Evolutionary conservation across 2,113 vertebrate genomes (phyloP).

Genomic region (Dasyornis broadbenti): DNA sequence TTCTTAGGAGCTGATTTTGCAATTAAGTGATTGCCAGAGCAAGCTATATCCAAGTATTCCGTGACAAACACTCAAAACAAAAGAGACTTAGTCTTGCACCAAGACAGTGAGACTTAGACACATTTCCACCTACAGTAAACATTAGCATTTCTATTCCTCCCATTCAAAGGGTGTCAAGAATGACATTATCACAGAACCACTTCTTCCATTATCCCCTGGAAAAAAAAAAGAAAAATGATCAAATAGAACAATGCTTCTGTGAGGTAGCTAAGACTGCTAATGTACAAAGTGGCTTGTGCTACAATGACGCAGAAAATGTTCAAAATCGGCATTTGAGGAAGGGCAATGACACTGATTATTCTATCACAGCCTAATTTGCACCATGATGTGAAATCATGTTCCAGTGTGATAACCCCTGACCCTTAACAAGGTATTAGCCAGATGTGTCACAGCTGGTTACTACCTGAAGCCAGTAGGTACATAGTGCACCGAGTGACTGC

Average conservation of each 20-base stretch:
- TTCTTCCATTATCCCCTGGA: background rate
- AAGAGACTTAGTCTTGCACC: background rate
- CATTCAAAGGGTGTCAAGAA: background rate
- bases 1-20: background rate
- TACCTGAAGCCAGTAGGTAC: background rate
- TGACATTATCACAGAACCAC: background rate
- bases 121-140: background rate
- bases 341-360: background rate
- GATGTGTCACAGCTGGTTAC: background rate
- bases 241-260: background rate
- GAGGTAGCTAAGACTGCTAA: background rate
- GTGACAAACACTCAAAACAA: background rate
- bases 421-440: background rate
- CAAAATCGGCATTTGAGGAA: background rate
- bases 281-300: background rate
- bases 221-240: background rate
- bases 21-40: background rate
- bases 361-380: background rate
- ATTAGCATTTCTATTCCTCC: background rate
- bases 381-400: background rate
- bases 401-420: background rate
- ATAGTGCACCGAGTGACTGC: fast-evolving
- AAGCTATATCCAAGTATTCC: background rate
- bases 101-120: background rate
- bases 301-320: background rate